Base-by-base conservation (phyloP, 64 coral and sea anemone species). In the Dendrophyllia cribrosa region DNA sequence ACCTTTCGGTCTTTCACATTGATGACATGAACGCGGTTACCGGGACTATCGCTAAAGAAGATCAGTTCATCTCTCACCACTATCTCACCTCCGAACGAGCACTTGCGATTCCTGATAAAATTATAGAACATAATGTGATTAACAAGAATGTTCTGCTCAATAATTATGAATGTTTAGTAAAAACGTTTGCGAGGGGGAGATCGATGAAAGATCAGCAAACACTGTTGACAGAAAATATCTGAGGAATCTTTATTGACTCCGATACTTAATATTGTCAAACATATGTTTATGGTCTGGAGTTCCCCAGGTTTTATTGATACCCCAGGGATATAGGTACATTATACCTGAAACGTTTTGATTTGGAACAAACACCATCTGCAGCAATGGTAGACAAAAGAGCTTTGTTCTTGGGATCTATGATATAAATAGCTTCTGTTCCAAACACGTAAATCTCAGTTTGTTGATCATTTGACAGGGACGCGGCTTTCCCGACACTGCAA, bases 1-100 rank as follows among this genome's bases (percentile, higher is more conserved):
- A 84, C 80, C 80, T 84, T 50, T 68, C 47, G 20, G 34, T 77
- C 55, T 70, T 78, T 10, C 23, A 79, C 52, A 79, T 90, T 75
- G 70, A 90, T 90, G 8, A 90, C 61, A 43, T 80, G 88, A 64
- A 90, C 88, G 51, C 74, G 43, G 13, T 70, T 90, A 16, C 88
- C 76, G 17, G 75, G 16, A 17, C 3, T 69, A 22, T 90, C 88
- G 20, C 60, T 69, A 59, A 90, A 51, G 88, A 78, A 90, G 46
- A 90, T 56, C 1, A 66, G 75, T 10, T 79, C 88, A 34, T 68
- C 60, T 51, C 51, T 44, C 43, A 70, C 88, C 14, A 23, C 7
- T 16, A 52, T 80, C 12, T 11, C 49, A 9, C 25, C 8, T 70
- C 77, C 59, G 56, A 76, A 76, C 1, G 73, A 88, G 75, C 66